A percentile compares a stretch with the other conserved stretches of the same genome.
phyloP scores from a whole-genome alignment of 2,888 invertebrate genomes.

The Caenorhabditis sp. region DNA sequence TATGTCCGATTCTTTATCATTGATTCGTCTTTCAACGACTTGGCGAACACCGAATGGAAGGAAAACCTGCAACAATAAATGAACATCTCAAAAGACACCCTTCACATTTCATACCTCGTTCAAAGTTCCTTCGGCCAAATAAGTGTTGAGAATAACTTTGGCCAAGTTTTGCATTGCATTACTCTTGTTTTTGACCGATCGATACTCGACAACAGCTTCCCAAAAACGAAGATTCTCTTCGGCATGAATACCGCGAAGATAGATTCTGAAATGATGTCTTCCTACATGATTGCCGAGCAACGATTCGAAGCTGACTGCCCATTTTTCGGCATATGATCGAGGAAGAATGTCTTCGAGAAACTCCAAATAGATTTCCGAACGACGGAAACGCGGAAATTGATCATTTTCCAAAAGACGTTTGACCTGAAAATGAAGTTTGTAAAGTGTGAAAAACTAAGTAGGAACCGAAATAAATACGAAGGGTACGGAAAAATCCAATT shows the following conservation, averaged over 20 bases:
- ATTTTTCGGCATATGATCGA: conserved; percentile 65
- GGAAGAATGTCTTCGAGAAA: conserved; percentile 60
- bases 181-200: conserved; percentile 57
- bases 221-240: conserved; percentile 70
- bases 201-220: conserved; percentile 63
- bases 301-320: conserved; percentile 66
- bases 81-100: background rate
- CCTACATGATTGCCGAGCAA: conserved; percentile 68
- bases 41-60: conserved; percentile 69
- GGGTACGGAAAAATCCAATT: too few relatives aligned
- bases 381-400: conserved; percentile 68
- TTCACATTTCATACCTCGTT: conserved; percentile 56
- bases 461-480: background rate
- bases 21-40: conserved; percentile 56
- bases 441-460: too few relatives aligned
- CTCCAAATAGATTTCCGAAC: conserved; percentile 63
- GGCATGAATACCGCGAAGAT: conserved; percentile 66
- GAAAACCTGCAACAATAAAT: conserved; percentile 58
- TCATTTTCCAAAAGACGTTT: conserved; percentile 68
- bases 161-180: conserved; percentile 66
- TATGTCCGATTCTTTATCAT: conserved; percentile 64
- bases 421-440: conserved; percentile 49
- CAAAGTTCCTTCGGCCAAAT: conserved; percentile 62
- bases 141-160: conserved; percentile 62
- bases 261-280: conserved; percentile 67